These are phyloP conservation scores for Eustalomyia histrio DNA, from an alignment of 2,888 invertebrate species.

Conservation along the genomic window DNA sequence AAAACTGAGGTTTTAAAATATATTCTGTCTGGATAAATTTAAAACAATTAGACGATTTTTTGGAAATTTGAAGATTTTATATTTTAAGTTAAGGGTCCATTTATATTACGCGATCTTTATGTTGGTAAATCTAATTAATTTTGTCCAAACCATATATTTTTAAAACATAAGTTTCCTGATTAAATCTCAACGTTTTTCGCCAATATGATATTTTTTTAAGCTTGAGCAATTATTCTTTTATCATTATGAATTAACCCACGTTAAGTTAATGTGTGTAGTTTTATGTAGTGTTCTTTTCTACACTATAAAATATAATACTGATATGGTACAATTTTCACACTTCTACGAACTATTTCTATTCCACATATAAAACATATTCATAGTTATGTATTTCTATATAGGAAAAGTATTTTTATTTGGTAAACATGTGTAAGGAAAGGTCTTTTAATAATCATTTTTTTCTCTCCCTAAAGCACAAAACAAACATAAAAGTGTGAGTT, in stretches of 20 bases:
- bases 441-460: constrained; percentile 61
- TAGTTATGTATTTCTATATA: neutral
- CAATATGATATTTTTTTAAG: too few species aligned
- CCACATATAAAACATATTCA: neutral
- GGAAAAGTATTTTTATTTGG: constrained; percentile 11
- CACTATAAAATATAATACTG: constrained; percentile 4
- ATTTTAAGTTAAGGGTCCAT: too few species aligned
- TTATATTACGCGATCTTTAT: too few species aligned
- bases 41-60: too few species aligned
- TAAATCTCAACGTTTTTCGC: too few species aligned
- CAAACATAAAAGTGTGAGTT: constrained; percentile 40
- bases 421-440: constrained; percentile 42
- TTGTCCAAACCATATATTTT: too few species aligned
- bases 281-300: neutral
- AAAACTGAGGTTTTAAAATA: too few species aligned
- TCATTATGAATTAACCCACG: neutral
- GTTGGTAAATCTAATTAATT: too few species aligned
- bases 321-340: neutral
- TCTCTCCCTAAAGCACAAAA: constrained; percentile 36
- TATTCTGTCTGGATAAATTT: too few species aligned
- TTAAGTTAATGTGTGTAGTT: neutral
- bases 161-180: too few species aligned
- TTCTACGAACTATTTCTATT: constrained; percentile 11
- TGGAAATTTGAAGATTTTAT: too few species aligned
- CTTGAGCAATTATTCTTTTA: too few species aligned